Evolutionary conservation across 2,113 vertebrate species (phyloP).

Genomic region (Ellobius talpinus): DNA sequence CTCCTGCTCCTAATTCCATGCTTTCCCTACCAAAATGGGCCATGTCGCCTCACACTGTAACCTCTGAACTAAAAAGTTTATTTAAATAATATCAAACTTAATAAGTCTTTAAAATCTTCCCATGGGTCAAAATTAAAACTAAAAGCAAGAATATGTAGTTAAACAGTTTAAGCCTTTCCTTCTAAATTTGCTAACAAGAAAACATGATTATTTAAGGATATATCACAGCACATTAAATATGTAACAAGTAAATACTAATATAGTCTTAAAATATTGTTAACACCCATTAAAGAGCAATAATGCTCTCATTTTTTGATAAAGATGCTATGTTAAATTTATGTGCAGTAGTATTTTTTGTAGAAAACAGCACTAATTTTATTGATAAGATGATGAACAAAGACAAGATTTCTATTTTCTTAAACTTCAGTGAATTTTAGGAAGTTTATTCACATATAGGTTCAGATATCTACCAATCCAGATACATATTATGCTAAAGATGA

Average conservation of each 20-base stretch:
- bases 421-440: background rate
- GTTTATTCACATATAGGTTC: background rate
- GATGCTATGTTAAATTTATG: background rate
- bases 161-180: background rate
- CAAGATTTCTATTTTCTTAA: background rate
- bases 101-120: no score
- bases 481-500: background rate
- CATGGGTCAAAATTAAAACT: background rate
- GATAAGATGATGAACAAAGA: background rate
- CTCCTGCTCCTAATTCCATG: no score
- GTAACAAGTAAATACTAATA: background rate
- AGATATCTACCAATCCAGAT: background rate
- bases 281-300: no score
- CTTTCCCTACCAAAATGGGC: background rate
- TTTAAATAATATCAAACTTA: background rate
- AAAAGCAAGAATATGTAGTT: background rate
- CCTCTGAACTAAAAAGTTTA: background rate
- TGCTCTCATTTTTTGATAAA: background rate
- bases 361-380: background rate
- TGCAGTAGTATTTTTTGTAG: slow-evolving; percentile 4
- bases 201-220: background rate
- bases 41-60: no score
- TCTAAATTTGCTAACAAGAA: background rate
- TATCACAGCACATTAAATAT: background rate
- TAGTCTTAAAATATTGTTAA: no score